Evolutionary conservation across 2,888 invertebrate species (phyloP).

Genomic region (Aphodius granarius): DNA sequence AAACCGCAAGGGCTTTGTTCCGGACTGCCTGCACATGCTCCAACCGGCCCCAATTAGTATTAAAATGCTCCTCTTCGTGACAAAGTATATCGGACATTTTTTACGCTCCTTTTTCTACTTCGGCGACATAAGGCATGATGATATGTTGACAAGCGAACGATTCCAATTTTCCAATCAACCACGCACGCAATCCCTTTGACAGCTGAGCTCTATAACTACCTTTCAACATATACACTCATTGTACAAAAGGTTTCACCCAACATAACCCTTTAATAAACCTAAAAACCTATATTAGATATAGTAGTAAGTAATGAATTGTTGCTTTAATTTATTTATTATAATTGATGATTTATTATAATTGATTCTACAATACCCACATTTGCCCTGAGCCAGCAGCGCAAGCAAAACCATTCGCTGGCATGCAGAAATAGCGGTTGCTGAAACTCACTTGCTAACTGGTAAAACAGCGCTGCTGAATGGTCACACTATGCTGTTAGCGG

Average conservation of each 20-base stretch:
- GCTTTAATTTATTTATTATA: no score
- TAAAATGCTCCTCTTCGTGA: conserved; percentile 37
- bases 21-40: conserved; percentile 43
- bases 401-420: no score
- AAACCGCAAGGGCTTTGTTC: conserved; percentile 44
- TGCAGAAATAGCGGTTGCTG: no score
- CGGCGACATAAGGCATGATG: conserved; percentile 50
- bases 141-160: conserved; percentile 53
- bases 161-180: conserved; percentile 35
- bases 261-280: no score
- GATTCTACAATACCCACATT: no score
- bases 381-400: no score
- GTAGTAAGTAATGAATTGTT: no score
- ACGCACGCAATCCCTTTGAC: neutral
- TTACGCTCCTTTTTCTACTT: neutral
- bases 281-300: no score
- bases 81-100: conserved; percentile 24
- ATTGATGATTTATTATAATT: no score
- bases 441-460: no score
- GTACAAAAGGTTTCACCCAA: neutral
- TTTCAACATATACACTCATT: neutral
- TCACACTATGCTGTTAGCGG: no score
- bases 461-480: no score
- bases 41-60: conserved; percentile 48
- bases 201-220: neutral